These are phyloP conservation scores for Emys orbicularis DNA, from an alignment of 2,797 vertebrate species.

Conservation along the genomic window DNA sequence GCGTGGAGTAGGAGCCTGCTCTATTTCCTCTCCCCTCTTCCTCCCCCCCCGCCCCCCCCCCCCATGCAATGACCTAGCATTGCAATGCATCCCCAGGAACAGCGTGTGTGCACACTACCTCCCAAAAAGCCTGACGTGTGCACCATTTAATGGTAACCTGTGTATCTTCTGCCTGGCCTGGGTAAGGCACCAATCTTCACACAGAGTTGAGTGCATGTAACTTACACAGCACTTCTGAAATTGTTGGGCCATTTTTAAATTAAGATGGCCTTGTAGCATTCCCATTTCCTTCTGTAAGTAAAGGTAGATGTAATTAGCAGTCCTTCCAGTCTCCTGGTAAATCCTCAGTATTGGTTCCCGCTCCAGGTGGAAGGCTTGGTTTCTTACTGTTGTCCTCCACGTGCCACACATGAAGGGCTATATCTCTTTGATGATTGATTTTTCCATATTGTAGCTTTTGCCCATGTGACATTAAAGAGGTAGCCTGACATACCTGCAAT, in stretches of 20 bases:
- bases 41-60: fast-evolving
- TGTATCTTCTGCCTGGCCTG: background rate
- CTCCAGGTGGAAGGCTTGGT: background rate
- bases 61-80: background rate
- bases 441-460: fast-evolving
- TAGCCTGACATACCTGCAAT: background rate
- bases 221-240: background rate
- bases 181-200: fast-evolving
- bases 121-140: background rate
- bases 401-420: background rate
- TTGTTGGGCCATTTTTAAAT: background rate
- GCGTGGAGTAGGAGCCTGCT: background rate
- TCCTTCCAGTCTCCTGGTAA: background rate
- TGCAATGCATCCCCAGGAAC: background rate
- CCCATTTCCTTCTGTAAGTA: background rate
- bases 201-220: background rate
- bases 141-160: background rate
- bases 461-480: background rate
- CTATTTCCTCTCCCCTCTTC: too few relatives aligned
- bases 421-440: background rate
- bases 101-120: background rate
- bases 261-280: background rate
- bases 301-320: background rate
- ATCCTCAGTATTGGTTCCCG: background rate
- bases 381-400: background rate